These are phyloP conservation scores for Gadopsis bispinosus DNA, from an alignment of 2,797 vertebrate genomes.

Conservation along the genomic window DNA sequence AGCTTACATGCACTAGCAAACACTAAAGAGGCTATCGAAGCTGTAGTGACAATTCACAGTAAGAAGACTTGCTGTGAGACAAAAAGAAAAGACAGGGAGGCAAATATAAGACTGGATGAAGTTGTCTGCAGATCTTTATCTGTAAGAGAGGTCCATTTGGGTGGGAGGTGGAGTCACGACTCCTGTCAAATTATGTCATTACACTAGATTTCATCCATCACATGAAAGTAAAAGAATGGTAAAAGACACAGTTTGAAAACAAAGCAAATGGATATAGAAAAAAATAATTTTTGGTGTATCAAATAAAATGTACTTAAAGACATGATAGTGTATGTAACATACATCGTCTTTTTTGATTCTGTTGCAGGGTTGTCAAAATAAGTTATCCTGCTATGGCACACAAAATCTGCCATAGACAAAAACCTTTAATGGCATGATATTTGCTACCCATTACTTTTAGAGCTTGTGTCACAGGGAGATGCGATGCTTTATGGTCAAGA, in stretches of 20 bases:
- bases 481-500: not conserved
- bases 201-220: conserved; percentile 53
- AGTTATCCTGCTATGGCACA: not conserved
- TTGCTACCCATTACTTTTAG: not conserved
- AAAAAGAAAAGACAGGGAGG: conserved; percentile 12
- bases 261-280: not conserved
- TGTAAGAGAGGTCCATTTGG: conserved; percentile 54
- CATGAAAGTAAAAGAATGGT: conserved; percentile 8
- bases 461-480: not conserved
- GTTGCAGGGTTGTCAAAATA: not conserved
- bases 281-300: not conserved
- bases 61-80: conserved; percentile 3
- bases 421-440: not conserved
- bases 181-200: conserved; percentile 72
- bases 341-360: not conserved
- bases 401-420: not conserved
- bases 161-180: conserved; percentile 51
- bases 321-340: not conserved
- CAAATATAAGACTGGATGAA: conserved; percentile 42
- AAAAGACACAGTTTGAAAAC: not conserved
- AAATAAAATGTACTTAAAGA: not conserved
- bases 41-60: conserved; percentile 11
- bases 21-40: not conserved
- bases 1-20: not conserved
- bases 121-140: conserved; percentile 71